Evolutionary conservation across 1,140 invertebrate species (phyloP), one percentile per base, ranked within the genome.

Genomic region (Temnothorax longispinosus): DNA sequence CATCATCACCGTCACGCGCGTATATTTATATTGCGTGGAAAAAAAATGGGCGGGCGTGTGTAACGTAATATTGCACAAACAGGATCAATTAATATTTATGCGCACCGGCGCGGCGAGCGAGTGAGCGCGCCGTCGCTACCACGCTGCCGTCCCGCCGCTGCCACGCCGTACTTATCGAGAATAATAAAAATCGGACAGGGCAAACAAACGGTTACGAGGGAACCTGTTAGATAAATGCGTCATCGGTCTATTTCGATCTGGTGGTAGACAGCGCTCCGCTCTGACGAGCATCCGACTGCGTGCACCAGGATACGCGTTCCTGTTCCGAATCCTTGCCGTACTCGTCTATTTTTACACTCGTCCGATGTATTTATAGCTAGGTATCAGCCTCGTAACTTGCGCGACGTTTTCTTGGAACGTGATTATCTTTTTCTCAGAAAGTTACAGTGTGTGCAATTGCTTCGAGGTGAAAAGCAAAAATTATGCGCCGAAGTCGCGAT

Each of bases 51-150:
- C 21, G 21, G 21, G 21, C 21, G 21, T 21, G 21, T 21, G 21
- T 21, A 21, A 21, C 21, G 21, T 21, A 21, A 84, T 75, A 84
- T 82, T 75, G 80, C 80, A 75, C 67, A 60, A 82, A 74, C 52
- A 74, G 27, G 69, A 84, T 74, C 80, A 75, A 84, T 84, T 84
- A 84, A 84, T 84, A 27, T 27, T 27, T 27, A 27, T 27, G 54
- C 52, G 35, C n/a, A 32, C 32, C 64, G 35, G 27, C 15, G 50
- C 8, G 8, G 44, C 11, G 47, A 38, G 21, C 64, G 38, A 65
- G 6, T 35, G 13, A 60, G 72, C n/a, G 72, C 58, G 3, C 15
- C 21, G 41, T 44, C 62, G 27, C 10, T 21, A 21, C 21, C 21
- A 21, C 21, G 21, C 21, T 21, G 15, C 7, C 38, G 15, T n/a